Evolutionary conservation across 2,888 invertebrate species (phyloP).

Genomic region (Lordiphosa andalusiaca): DNA sequence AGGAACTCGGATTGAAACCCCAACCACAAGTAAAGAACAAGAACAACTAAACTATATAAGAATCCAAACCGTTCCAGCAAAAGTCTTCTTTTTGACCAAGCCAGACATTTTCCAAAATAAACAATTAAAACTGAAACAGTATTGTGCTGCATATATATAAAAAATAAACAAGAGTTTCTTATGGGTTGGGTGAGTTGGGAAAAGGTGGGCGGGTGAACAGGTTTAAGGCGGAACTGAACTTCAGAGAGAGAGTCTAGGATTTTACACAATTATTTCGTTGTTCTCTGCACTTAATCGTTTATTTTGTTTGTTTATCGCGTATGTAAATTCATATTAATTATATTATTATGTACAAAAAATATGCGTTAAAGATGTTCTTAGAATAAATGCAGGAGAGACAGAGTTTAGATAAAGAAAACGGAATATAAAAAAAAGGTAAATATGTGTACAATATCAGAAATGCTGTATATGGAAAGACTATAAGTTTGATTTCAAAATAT

Average conservation of each 20-base stretch:
- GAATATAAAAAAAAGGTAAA: too few relatives aligned
- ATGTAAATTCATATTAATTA: slow-evolving; percentile 13
- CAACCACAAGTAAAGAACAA: neutral
- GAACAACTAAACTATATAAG: slow-evolving; percentile 20
- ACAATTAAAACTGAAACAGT: slow-evolving; percentile 12
- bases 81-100: slow-evolving; percentile 40
- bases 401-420: neutral
- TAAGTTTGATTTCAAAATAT: neutral
- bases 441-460: neutral
- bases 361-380: slow-evolving; percentile 5
- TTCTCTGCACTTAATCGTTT: slow-evolving; percentile 10
- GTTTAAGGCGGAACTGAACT: too few relatives aligned
- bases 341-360: slow-evolving; percentile 11
- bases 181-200: too few relatives aligned
- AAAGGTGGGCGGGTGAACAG: too few relatives aligned
- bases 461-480: slow-evolving; percentile 7
- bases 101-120: slow-evolving; percentile 34
- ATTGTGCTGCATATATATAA: slow-evolving; percentile 17
- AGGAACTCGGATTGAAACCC: slow-evolving; percentile 10
- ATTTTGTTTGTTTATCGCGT: slow-evolving; percentile 14
- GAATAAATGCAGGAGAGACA: slow-evolving; percentile 8
- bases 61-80: slow-evolving; percentile 48
- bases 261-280: too few relatives aligned
- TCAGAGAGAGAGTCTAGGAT: too few relatives aligned
- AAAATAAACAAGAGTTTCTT: too few relatives aligned